Base-by-base conservation (phyloP, 2,888 invertebrate genomes). In the Sarcophaga rosellei region DNA sequence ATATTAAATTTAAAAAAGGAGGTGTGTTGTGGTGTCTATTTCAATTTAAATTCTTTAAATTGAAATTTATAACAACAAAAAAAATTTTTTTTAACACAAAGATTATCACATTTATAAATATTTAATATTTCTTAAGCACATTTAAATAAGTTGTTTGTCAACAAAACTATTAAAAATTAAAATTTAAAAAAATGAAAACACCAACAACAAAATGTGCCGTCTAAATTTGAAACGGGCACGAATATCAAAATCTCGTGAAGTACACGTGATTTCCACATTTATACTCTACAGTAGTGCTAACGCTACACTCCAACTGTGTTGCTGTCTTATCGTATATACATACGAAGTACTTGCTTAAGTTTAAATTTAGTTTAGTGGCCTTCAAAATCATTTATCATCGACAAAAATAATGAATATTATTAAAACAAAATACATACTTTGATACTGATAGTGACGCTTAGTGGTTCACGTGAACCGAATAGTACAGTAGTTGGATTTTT, bases 161-260 rank as follows among this genome's bases (percentile, higher is more conserved):
- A 35, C 35, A 35, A 35, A 35, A 2, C 35, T 35, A 35, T 35
- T 35, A 35, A 35, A 35, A 35, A 35, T 35, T 35, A 35, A 35
- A 35, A 35, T 35, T 1, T n/a, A n/a, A 47, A 4, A 47, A 12
- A 47, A 47, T 12, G 15, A 65, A 65, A 65, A 65, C 8, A 65
- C 35, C 35, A 35, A 8, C 35, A 35, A 35, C 2, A 2, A 35
- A 35, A 35, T 35, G 8, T 35, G 1, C 35, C 8, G 10, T 35
- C 35, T 35, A 35, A 10, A 35, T 35, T 35, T 35, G 35, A 35
- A 35, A 35, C 35, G 8, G 35, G 47, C 45, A 12, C 15, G 53
- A 69, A 66, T 21, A 61, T 12, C 53, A 45, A 69, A 68, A 79
- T 83, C 80, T 73, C 70, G 86, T 84, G 77, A 77, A 80, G 59